phyloP scores from a whole-genome alignment of 2,888 invertebrate genomes.

The Drosophila colorata region DNA sequence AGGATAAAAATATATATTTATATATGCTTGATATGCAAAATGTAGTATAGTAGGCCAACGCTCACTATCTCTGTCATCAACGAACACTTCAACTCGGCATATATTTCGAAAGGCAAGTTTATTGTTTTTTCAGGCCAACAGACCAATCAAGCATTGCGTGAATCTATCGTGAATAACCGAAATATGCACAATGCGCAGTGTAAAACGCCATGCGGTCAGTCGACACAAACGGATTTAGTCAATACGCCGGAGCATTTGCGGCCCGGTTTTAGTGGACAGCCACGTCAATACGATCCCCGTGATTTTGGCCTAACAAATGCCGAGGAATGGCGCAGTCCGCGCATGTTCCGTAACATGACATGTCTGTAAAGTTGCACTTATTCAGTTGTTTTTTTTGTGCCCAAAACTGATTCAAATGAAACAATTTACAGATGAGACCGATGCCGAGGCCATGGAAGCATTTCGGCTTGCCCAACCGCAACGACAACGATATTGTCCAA shows the following conservation, averaged over 20 bases:
- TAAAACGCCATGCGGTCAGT: slow-evolving; percentile 5
- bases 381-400: background rate
- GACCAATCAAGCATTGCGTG: slow-evolving; percentile 4
- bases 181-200: slow-evolving; percentile 6
- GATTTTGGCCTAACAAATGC: slow-evolving; percentile 44
- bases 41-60: slow-evolving; percentile 22
- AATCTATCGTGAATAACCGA: slow-evolving; percentile 1
- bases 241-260: slow-evolving; percentile 53
- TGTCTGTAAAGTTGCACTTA: slow-evolving; percentile 38
- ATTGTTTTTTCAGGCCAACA: slow-evolving; percentile 29
- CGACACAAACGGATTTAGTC: slow-evolving; percentile 28
- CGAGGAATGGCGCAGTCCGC: slow-evolving; percentile 60
- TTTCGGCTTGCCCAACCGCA: slow-evolving; percentile 21
- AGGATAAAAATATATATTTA: too few species aligned
- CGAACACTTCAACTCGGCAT: slow-evolving; percentile 21
- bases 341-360: slow-evolving; percentile 48
- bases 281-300: slow-evolving; percentile 46
- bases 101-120: background rate
- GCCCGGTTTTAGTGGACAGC: slow-evolving; percentile 42
- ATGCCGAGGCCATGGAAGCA: slow-evolving; percentile 26
- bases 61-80: background rate
- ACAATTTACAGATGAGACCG: slow-evolving; percentile 41
- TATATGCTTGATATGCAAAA: background rate
- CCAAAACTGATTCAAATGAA: background rate
- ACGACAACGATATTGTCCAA: slow-evolving; percentile 5